Evolutionary conservation across 2,113 vertebrate species (phyloP).

Genomic region (Perccottus glenii): DNA sequence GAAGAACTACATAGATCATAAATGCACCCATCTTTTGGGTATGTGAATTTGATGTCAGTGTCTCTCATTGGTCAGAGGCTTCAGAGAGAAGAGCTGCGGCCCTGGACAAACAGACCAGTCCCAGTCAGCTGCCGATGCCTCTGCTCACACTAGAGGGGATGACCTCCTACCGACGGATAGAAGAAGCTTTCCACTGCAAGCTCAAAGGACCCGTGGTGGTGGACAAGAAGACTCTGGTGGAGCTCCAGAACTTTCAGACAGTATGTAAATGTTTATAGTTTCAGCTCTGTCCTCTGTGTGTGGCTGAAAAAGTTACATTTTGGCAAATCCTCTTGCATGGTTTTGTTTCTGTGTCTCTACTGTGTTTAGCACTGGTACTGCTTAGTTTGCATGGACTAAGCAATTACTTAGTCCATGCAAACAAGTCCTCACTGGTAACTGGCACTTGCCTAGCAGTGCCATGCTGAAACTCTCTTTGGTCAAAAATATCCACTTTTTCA

Average conservation of each 20-base stretch:
- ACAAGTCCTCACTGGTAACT: conserved; percentile 43
- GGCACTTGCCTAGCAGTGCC: conserved; percentile 54
- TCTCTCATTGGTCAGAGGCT: conserved; percentile 81
- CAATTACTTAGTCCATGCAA: no score
- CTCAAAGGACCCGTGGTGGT: conserved; percentile 86
- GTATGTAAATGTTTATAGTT: conserved; percentile 79
- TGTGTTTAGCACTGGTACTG: conserved; percentile 51
- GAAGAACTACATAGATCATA: not conserved
- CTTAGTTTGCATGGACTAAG: conserved; percentile 34
- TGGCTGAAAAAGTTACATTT: conserved; percentile 44
- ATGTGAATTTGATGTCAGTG: not conserved
- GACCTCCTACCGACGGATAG: conserved; percentile 74
- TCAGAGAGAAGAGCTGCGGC: conserved; percentile 79
- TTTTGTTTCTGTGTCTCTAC: conserved; percentile 50
- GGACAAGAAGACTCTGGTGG: conserved; percentile 91
- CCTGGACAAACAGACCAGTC: conserved; percentile 66
- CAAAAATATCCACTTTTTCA: conserved; percentile 69
- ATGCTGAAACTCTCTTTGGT: conserved; percentile 56
- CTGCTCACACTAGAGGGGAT: conserved; percentile 79
- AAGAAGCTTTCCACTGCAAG: conserved; percentile 91
- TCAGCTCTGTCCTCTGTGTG: conserved; percentile 16
- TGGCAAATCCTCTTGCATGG: conserved; percentile 38
- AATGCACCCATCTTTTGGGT: not conserved
- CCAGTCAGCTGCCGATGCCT: conserved; percentile 78
- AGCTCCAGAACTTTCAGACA: conserved; percentile 93